These are phyloP conservation scores for Cactoblastis cactorum DNA, from an alignment of 2,888 invertebrate genomes.

Conservation along the genomic window DNA sequence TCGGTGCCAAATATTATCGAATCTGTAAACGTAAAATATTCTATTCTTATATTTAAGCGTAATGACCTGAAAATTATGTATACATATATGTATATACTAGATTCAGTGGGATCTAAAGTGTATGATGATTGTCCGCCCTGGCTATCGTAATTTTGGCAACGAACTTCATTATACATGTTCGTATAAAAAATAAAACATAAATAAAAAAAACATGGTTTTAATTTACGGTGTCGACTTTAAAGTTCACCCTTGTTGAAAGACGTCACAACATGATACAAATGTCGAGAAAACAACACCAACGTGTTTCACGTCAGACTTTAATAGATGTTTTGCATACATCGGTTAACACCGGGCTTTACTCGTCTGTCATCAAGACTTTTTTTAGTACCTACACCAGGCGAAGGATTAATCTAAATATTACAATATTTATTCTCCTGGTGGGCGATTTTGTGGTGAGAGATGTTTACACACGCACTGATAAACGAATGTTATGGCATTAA, in stretches of 20 bases:
- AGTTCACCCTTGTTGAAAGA: background rate
- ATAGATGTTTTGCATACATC: conserved; percentile 2
- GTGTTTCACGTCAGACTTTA: background rate
- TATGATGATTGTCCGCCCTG: no score
- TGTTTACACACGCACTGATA: background rate
- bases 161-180: no score
- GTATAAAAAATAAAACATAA: no score
- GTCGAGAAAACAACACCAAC: background rate
- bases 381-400: background rate
- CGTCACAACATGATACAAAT: background rate
- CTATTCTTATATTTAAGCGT: no score
- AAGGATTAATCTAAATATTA: background rate
- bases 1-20: no score
- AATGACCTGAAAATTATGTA: no score
- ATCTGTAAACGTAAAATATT: no score
- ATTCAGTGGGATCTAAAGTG: no score
- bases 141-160: no score
- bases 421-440: background rate
- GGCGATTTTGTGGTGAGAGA: background rate
- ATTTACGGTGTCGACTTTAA: no score
- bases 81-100: no score
- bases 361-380: background rate
- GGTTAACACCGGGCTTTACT: background rate
- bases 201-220: no score
- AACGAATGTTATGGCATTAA: background rate